phyloP scores from a whole-genome alignment of 2,797 vertebrate species.

The Pipistrellus nathusii region DNA sequence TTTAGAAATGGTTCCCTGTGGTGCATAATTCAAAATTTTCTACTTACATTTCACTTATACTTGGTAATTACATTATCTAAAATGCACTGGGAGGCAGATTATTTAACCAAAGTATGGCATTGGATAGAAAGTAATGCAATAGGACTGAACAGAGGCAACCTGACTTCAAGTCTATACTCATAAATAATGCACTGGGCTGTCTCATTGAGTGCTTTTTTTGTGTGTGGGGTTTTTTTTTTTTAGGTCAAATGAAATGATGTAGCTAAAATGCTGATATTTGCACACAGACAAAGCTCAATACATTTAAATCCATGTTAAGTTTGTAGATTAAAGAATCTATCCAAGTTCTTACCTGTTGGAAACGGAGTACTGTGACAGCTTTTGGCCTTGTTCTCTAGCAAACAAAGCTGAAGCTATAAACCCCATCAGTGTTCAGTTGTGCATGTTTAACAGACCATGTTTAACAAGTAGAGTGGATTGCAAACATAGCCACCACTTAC shows the following conservation, averaged over 20 bases:
- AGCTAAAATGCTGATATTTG: background rate
- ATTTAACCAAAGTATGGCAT: slow-evolving; percentile 7
- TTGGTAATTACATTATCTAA: background rate
- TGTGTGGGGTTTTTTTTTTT: too few species aligned
- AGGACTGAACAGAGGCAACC: background rate
- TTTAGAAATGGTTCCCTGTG: background rate
- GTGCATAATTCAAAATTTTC: background rate
- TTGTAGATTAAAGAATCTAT: background rate
- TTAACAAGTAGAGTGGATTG: background rate
- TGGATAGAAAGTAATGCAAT: background rate
- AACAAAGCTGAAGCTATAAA: background rate
- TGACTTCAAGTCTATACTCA: background rate
- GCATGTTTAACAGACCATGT: background rate
- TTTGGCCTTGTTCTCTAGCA: background rate
- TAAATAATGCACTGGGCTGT: background rate
- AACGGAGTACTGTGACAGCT: background rate
- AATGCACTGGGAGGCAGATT: background rate
- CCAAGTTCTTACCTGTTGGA: background rate
- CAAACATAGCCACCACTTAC: background rate
- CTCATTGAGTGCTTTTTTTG: background rate
- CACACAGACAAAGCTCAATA: background rate
- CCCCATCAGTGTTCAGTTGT: background rate
- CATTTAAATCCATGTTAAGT: background rate
- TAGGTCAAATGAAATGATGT: background rate
- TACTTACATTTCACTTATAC: background rate